Evolutionary conservation across 1,140 invertebrate genomes (phyloP), one percentile per base, ranked within the genome.

Genomic region (Ostrea edulis): DNA sequence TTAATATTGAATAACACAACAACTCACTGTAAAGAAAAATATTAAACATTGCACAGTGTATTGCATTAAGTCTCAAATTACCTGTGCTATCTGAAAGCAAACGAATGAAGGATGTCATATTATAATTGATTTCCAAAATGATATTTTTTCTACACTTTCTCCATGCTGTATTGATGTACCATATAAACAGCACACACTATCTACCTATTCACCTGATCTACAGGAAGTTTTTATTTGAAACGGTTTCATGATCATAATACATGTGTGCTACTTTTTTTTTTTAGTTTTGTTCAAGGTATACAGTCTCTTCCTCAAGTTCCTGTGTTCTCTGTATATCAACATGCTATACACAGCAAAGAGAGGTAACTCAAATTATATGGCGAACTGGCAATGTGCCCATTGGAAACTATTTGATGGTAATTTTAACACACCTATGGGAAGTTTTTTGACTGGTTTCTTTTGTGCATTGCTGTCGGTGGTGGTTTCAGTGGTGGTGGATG

Each of bases 201-300:
- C 2, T 12, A 77, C 25, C 25, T 14, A 29, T 29, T 77, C 68
- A 77, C 68, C 68, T 77, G 68, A 12, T 35, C 14, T 35, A 77
- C 29, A 77, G 68, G 68, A 77, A 77, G 68, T 29, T 14, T 77
- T 77, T 29, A 12, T 77, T 77, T 12, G n/a, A n/a, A 62, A 62
- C 20, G 17, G n/a, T 62, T n/a, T 8, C 55, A 62, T 20, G 55
- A n/a, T 62, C 17, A 2, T 20, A 7, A 62, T 62, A 7, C 55
- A 20, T n/a, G n/a, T n/a, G n/a, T n/a, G n/a, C n/a, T n/a, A n/a
- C n/a, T n/a, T n/a, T n/a, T n/a, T n/a, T n/a, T n/a, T n/a, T n/a
- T n/a, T n/a, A n/a, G 2, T 62, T n/a, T 62, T 20, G 55, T 62
- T n/a, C 5, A 20, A 62, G 55, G 55, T 62, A 20, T 17, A 20